Evolutionary conservation across 1,140 invertebrate species (phyloP).

Genomic region (Sarcophaga bullata): DNA sequence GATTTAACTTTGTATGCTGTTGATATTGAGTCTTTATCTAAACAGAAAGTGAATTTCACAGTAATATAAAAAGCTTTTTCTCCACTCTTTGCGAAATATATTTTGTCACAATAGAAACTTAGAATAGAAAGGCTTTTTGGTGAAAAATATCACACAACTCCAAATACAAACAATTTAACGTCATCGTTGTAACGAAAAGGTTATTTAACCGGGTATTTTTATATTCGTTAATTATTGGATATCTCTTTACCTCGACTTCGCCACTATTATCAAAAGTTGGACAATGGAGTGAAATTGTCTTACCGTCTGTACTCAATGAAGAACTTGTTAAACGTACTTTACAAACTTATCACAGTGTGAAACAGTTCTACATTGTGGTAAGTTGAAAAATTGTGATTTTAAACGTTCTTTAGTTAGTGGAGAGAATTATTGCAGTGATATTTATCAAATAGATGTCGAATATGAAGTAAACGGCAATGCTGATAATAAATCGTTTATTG

Average conservation of each 20-base stretch:
- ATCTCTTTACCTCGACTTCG: too few relatives aligned
- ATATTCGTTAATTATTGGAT: too few relatives aligned
- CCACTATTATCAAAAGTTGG: too few relatives aligned
- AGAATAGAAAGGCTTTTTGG: too few relatives aligned
- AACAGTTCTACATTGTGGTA: not conserved
- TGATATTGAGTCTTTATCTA: not conserved
- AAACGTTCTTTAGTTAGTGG: conserved; percentile 42
- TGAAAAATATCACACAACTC: too few relatives aligned
- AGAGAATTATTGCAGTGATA: conserved; percentile 64
- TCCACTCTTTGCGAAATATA: too few relatives aligned
- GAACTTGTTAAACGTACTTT: conserved; percentile 14
- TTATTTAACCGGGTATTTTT: too few relatives aligned
- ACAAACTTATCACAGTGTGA: not conserved
- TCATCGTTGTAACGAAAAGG: too few relatives aligned
- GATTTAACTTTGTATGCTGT: not conserved
- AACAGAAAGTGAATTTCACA: too few relatives aligned
- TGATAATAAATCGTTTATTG: not conserved
- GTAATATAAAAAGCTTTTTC: too few relatives aligned
- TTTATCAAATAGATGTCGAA: conserved; percentile 53
- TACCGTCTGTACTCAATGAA: not conserved
- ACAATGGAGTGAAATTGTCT: not conserved
- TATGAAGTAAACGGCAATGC: conserved; percentile 46
- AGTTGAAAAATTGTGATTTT: conserved; percentile 23
- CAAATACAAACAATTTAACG: too few relatives aligned
- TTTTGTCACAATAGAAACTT: too few relatives aligned